Base-by-base conservation (phyloP, 2,888 invertebrate genomes). In the Trichogramma evanescens region DNA sequence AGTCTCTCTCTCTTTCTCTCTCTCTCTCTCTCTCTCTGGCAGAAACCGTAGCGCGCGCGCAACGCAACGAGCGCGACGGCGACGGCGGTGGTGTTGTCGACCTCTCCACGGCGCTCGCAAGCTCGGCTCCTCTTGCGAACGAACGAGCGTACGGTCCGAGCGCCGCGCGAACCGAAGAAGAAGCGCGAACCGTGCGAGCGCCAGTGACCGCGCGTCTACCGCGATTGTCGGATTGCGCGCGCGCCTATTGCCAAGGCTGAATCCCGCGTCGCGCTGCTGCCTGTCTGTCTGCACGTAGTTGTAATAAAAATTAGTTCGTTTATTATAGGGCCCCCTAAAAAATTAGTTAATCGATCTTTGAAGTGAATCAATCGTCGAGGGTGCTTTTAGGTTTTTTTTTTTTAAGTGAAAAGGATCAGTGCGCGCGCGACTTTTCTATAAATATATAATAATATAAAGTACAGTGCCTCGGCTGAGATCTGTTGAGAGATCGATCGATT, bases 151-250 rank as follows among this genome's bases (percentile, higher is more conserved):
- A 41, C 61, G 48, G 58, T 57, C 38, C 43, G 62, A 51, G 52
- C 48, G 56, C 51, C 55, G 59, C 60, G 50, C 63, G 54, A 59
- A 61, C 62, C 63, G 56, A 26, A 26, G 26, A 26, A 26, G 26
- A 26, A 66, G 69, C 68, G 69, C 68, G 68, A 70, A 69, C 64
- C 67, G 71, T 64, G 66, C 69, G 68, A 64, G 68, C 68, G 72
- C 67, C 76, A 76, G 77, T 77, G 76, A 71, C 74, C 76, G 76
- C 75, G 77, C 76, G 76, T 73, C 76, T 74, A 72, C 69, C 74
- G 75, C 76, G 72, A 75, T 72, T 67, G 74, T 71, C 72, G 72
- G 74, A 75, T 72, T 69, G 71, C 70, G 72, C 70, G 70, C 69
- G 66, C 66, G 61, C 7, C 38, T 10, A 44, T 13, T 43, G 9